phyloP scores from a whole-genome alignment of 2,797 vertebrate species.

The Brotula barbata region DNA sequence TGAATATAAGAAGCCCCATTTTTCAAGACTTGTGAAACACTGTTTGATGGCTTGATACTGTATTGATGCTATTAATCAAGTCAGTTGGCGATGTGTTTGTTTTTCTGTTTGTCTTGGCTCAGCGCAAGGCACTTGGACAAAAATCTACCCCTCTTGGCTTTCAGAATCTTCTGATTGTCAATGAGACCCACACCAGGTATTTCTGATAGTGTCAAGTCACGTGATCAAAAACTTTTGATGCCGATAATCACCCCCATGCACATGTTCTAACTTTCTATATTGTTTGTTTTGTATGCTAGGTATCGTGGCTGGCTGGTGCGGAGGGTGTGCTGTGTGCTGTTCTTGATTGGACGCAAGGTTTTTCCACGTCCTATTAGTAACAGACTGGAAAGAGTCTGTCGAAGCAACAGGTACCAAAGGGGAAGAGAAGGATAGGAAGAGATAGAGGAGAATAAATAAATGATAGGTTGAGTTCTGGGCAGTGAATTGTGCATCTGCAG shows the following conservation, averaged over 20 bases:
- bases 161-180: conserved; percentile 78
- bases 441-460: conserved; percentile 59
- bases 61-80: background rate
- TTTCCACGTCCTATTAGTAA: conserved; percentile 60
- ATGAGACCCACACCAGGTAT: conserved; percentile 87
- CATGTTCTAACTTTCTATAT: conserved; percentile 14
- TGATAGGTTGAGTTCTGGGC: conserved; percentile 51
- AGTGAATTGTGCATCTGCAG: conserved; percentile 43
- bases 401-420: conserved; percentile 79
- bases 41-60: too few relatives aligned
- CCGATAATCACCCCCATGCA: background rate
- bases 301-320: conserved; percentile 93
- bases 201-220: background rate
- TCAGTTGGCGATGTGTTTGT: conserved; percentile 29
- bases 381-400: conserved; percentile 70
- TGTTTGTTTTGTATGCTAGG: conserved; percentile 68
- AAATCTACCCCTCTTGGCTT: conserved; percentile 78
- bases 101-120: conserved; percentile 15
- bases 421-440: conserved; percentile 25
- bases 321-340: conserved; percentile 83
- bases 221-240: background rate
- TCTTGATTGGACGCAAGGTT: conserved; percentile 78
- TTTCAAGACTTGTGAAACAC: too few relatives aligned
- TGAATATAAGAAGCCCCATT: too few relatives aligned
- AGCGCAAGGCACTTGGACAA: conserved; percentile 68